Percentiles rank a stretch among this genome's conserved stretches.
Evolutionary conservation across 2,888 invertebrate genomes (phyloP).

Genomic region (Chromoteleia sp.): DNA sequence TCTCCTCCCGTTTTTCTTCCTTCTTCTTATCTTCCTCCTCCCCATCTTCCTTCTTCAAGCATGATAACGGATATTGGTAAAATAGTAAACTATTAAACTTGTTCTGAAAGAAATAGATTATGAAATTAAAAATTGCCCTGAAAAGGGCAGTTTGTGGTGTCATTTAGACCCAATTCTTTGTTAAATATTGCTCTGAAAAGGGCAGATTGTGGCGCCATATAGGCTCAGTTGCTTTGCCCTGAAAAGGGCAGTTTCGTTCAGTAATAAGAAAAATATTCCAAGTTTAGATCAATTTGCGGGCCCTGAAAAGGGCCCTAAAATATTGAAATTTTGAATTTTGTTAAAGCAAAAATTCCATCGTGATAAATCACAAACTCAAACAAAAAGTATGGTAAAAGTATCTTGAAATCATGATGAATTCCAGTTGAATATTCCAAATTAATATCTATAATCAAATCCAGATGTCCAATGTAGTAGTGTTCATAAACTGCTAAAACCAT

Average conservation of each 20-base stretch:
- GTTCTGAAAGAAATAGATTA: not conserved
- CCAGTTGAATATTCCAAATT: not conserved
- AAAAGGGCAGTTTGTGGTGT: constrained; percentile 65
- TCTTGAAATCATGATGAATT: not conserved
- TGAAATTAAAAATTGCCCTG: constrained; percentile 46
- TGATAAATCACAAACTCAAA: not conserved
- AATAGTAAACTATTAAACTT: not conserved
- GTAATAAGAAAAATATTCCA: constrained; percentile 63
- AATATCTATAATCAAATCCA: not conserved
- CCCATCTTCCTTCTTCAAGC: no score
- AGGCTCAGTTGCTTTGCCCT: constrained; percentile 65
- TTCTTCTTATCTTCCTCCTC: no score
- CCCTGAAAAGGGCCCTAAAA: constrained; percentile 79
- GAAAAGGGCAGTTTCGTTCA: constrained; percentile 70
- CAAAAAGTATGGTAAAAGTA: not conserved
- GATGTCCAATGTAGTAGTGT: not conserved
- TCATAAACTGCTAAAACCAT: not conserved
- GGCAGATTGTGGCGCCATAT: constrained; percentile 59
- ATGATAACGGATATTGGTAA: no score
- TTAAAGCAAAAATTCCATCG: not conserved
- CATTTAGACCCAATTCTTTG: constrained; percentile 37
- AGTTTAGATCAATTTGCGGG: constrained; percentile 75
- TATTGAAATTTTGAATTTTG: constrained; percentile 40
- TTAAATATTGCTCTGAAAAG: constrained; percentile 69
- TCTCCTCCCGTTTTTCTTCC: no score